Evolutionary conservation across 2,113 vertebrate species (phyloP).

Genomic region (Pelecanus crispus): DNA sequence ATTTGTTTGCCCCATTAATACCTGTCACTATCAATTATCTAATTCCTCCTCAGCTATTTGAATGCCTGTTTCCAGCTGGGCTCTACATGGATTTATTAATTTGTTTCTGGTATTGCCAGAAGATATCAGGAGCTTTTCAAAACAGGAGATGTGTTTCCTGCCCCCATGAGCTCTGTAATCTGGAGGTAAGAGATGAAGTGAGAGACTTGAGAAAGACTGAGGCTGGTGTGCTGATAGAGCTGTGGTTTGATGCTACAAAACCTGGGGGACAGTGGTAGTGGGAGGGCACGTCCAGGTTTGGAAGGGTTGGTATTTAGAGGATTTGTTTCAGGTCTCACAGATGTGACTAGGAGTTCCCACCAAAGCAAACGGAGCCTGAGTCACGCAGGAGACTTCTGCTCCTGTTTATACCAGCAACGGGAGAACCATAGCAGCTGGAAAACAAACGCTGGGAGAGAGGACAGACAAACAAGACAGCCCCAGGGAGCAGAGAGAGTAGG

Average conservation of each 20-base stretch:
- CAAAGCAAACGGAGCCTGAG: background rate
- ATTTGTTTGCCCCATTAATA: conserved; percentile 26
- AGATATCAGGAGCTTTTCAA: background rate
- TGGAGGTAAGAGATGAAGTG: background rate
- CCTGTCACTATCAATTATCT: conserved; percentile 12
- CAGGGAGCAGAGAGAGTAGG: background rate
- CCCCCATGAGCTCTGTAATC: background rate
- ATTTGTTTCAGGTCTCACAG: background rate
- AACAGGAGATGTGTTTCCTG: background rate
- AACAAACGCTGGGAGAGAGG: background rate
- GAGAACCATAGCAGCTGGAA: background rate
- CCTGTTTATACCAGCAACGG: background rate
- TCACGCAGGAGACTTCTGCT: background rate
- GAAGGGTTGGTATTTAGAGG: background rate
- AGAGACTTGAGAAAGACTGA: background rate
- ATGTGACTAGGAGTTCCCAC: background rate
- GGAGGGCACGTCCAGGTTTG: background rate
- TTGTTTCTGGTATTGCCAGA: background rate
- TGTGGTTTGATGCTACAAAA: background rate
- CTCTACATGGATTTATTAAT: background rate
- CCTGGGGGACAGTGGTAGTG: background rate
- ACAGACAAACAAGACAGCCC: background rate
- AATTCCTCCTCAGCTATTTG: background rate
- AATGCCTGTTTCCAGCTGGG: background rate
- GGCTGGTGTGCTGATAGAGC: accelerated